Evolutionary conservation across 1,140 invertebrate genomes (phyloP).

Genomic region (Cotesia vestalis): DNA sequence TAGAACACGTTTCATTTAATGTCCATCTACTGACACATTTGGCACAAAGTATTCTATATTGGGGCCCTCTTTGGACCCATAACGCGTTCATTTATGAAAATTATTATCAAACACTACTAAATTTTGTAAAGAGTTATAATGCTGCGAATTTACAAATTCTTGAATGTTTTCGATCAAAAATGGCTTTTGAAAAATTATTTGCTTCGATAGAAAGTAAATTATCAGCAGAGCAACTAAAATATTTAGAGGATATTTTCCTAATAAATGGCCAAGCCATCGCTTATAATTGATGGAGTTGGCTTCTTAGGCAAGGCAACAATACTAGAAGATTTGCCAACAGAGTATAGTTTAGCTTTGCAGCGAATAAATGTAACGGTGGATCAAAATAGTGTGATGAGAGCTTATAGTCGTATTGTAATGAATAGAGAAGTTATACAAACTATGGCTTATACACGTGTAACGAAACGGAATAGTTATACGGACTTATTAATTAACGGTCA

Average conservation of each 20-base stretch:
- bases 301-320: slow-evolving; percentile 11
- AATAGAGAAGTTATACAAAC: slow-evolving; percentile 24
- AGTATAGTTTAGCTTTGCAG: not conserved
- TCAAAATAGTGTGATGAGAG: not conserved
- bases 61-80: slow-evolving; percentile 41
- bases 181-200: too few species aligned
- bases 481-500: slow-evolving; percentile 18
- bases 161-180: too few species aligned
- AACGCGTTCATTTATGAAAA: slow-evolving; percentile 40
- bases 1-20: slow-evolving; percentile 42
- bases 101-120: slow-evolving; percentile 29
- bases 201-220: too few species aligned
- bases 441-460: slow-evolving; percentile 12
- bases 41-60: slow-evolving; percentile 37
- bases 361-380: slow-evolving; percentile 15
- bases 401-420: slow-evolving; percentile 20
- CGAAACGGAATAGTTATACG: slow-evolving; percentile 30
- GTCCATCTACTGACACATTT: slow-evolving; percentile 44
- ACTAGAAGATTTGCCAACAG: slow-evolving; percentile 7
- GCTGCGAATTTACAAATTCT: slow-evolving; percentile 5
- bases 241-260: not conserved
- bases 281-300: not conserved
- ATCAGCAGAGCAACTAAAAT: too few species aligned
- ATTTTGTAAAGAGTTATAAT: slow-evolving; percentile 35
- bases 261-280: not conserved